phyloP scores from a whole-genome alignment of 1,140 invertebrate genomes.

The Aporrectodea caliginosa region DNA sequence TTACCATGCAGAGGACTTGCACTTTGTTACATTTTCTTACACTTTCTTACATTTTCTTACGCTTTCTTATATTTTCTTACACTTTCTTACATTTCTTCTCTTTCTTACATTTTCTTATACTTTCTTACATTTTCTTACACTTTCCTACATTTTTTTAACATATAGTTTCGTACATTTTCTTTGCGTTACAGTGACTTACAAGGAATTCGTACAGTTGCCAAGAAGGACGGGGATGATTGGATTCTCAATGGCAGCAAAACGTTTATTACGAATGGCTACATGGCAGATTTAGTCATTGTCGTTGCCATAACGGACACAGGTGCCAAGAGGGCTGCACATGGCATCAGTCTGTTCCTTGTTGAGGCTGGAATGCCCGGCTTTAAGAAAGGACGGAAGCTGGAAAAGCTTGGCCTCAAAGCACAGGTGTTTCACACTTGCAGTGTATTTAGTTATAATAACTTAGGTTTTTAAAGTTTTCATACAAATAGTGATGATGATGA shows the following conservation, averaged over 20 bases:
- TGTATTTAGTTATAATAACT: too few relatives aligned
- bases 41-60: too few relatives aligned
- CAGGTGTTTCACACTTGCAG: too few relatives aligned
- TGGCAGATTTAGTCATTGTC: slow-evolving; percentile 57
- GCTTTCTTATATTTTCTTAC: too few relatives aligned
- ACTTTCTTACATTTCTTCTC: not conserved
- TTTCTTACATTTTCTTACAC: too few relatives aligned
- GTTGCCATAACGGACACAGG: slow-evolving; percentile 57
- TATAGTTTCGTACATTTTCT: too few relatives aligned
- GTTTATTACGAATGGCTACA: slow-evolving; percentile 59
- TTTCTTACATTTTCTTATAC: too few relatives aligned
- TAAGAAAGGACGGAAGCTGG: slow-evolving; percentile 56
- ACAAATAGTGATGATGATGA: too few relatives aligned
- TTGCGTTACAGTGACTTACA: slow-evolving; percentile 54
- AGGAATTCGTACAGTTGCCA: slow-evolving; percentile 56
- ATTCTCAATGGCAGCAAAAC: slow-evolving; percentile 58
- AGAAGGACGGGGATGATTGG: slow-evolving; percentile 57
- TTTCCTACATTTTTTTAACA: too few relatives aligned
- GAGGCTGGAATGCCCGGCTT: slow-evolving; percentile 58
- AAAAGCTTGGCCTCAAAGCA: slow-evolving; percentile 58
- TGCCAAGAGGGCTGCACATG: slow-evolving; percentile 57
- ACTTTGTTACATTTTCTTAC: too few relatives aligned
- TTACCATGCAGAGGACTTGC: too few relatives aligned
- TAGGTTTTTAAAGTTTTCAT: too few relatives aligned
- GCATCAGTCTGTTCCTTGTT: slow-evolving; percentile 58